Percentiles rank a stretch among this genome's conserved stretches.
phyloP scores from a whole-genome alignment of 2,888 invertebrate genomes.

The Carpatolechia fugitivella region DNA sequence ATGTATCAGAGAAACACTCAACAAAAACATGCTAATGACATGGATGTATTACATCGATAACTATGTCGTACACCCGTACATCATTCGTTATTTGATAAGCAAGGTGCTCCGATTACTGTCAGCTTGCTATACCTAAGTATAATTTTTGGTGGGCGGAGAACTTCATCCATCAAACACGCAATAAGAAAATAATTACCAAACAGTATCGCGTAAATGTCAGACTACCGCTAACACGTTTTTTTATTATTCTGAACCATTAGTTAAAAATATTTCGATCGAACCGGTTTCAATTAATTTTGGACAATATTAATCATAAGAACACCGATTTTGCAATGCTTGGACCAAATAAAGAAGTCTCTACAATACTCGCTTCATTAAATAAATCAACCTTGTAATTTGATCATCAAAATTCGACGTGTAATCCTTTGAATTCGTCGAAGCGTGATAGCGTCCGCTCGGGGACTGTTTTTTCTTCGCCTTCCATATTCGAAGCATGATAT shows the following conservation, averaged over 20 bases:
- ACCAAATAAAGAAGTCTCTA: conserved; percentile 45
- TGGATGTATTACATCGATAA: conserved; percentile 52
- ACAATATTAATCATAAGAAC: conserved; percentile 45
- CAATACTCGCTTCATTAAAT: conserved; percentile 46
- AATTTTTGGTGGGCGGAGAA: neutral
- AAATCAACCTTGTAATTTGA: conserved; percentile 50
- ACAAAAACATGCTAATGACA: conserved; percentile 47
- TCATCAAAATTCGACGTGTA: conserved; percentile 57
- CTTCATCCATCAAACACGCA: conserved; percentile 5
- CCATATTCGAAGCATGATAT: conserved; percentile 46
- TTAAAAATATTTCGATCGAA: neutral
- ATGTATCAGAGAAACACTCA: conserved; percentile 45
- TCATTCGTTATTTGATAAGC: conserved; percentile 33
- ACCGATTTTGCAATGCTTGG: conserved; percentile 27
- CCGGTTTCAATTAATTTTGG: conserved; percentile 28
- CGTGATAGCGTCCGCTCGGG: conserved; percentile 39
- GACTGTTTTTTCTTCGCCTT: conserved; percentile 38
- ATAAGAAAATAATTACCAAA: conserved; percentile 12
- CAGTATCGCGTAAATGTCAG: conserved; percentile 16
- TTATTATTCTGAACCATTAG: too few relatives aligned
- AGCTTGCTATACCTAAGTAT: neutral
- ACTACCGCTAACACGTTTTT: conserved; percentile 1
- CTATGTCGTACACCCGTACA: conserved; percentile 38
- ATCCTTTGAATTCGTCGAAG: conserved; percentile 50
- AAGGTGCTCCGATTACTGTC: neutral